Base-by-base conservation (phyloP, 2,888 invertebrate genomes). In the Cheilosia urbana region DNA sequence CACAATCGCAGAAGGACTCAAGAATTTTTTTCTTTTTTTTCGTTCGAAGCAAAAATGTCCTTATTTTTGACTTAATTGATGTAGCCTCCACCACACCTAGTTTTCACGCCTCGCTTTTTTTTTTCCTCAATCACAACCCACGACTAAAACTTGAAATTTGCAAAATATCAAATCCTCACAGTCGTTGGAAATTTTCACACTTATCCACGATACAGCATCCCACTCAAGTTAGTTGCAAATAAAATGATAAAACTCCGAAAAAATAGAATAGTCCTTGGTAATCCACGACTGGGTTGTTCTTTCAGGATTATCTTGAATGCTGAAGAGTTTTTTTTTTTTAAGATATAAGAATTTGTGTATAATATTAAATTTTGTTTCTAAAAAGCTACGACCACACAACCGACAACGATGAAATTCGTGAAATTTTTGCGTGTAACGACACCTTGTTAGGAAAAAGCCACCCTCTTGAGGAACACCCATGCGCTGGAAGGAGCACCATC, bases 321-420 rank as follows among this genome's bases (percentile, higher is more conserved):
- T 72, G 42, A 17, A 37, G 42, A 40, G 49, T 21, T 72, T 45
- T 30, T 66, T 66, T 66, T 68, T 60, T 66, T 13, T 3, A 69
- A 57, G 51, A 68, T 68, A 81, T 66, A 77, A 77, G 81, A 68
- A 77, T 27, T 76, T 42, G n/a, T 72, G 51, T 77, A 80, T 72
- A 85, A 63, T 81, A 81, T 72, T 80, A 85, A 85, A 81, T 73
- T 83, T 88, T 88, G 88, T 88, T 87, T 87, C 88, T 80, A 88
- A 88, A 88, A 89, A 88, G 88, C 88, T 88, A 89, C 89, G 89
- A 89, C 89, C 89, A 91, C 90, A 91, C 91, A 91, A 91, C 91
- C 91, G 91, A 91, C 90, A 90, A 89, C 91, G 90, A 90, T 89
- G 91, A 91, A 91, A 90, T 90, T 91, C 91, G 91, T 90, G 91